These are phyloP conservation scores for Taenioides sp. DNA, from an alignment of 2,797 vertebrate species.

Conservation along the genomic window DNA sequence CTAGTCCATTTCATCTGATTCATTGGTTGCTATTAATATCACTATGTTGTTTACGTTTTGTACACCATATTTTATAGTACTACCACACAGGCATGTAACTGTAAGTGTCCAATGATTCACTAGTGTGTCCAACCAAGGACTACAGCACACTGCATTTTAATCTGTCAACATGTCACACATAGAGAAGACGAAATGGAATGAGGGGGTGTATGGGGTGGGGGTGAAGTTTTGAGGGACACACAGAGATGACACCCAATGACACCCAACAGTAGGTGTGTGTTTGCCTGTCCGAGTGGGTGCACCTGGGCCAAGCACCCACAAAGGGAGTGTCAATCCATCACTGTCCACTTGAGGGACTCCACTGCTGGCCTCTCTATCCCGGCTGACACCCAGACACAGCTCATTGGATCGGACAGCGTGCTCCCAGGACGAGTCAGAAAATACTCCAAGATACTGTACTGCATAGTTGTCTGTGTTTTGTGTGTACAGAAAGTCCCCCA, in stretches of 20 bases:
- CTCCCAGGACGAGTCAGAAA: neutral
- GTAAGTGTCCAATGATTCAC: constrained; percentile 41
- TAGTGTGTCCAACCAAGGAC: constrained; percentile 36
- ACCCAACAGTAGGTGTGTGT: constrained; percentile 42
- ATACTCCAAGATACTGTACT: constrained; percentile 2
- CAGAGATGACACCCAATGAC: constrained; percentile 62
- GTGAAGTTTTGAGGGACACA: constrained; percentile 33
- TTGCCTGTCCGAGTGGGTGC: constrained; percentile 3
- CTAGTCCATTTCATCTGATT: neutral
- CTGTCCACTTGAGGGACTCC: constrained; percentile 57
- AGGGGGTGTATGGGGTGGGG: neutral
- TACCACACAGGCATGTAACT: neutral
- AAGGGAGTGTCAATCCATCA: constrained; percentile 53
- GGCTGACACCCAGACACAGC: constrained; percentile 52
- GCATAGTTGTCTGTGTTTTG: constrained; percentile 28
- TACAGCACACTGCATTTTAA: constrained; percentile 53
- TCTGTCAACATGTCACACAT: constrained; percentile 69
- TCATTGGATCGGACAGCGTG: constrained; percentile 35
- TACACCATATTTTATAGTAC: neutral
- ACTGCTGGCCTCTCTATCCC: constrained; percentile 54
- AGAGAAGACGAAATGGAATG: constrained; percentile 1
- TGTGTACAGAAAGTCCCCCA: constrained; percentile 48
- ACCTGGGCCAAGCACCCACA: constrained; percentile 31
- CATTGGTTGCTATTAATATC: neutral
- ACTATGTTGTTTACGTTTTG: neutral